Percentiles rank a stretch among this genome's conserved stretches.
These are phyloP conservation scores for Vulpes vulpes DNA, from an alignment of 2,113 vertebrate genomes.

Conservation along the genomic window DNA sequence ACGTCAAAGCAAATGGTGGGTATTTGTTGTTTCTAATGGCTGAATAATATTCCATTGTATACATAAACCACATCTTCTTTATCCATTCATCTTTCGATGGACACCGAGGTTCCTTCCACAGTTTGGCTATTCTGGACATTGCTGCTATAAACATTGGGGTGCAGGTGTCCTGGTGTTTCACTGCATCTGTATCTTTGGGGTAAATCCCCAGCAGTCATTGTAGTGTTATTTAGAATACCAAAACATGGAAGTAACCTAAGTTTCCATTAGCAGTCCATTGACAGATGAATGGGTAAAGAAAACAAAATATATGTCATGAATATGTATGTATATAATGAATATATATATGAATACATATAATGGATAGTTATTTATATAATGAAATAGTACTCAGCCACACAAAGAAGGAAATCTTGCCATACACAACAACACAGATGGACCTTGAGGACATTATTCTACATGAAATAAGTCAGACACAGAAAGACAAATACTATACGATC, in stretches of 20 bases:
- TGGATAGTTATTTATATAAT: background rate
- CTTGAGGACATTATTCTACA: background rate
- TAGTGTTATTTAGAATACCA: too few species aligned
- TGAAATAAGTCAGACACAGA: background rate
- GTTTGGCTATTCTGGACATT: too few species aligned
- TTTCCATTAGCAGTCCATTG: background rate
- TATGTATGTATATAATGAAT: background rate
- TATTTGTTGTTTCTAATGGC: too few species aligned
- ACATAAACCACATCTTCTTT: too few species aligned
- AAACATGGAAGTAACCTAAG: background rate
- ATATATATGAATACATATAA: background rate
- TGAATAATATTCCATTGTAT: too few species aligned
- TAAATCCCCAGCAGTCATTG: too few species aligned
- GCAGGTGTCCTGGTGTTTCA: too few species aligned
- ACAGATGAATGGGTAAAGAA: background rate
- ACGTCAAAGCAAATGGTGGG: too few species aligned
- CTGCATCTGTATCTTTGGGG: too few species aligned
- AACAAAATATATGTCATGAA: background rate
- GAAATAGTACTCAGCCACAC: background rate
- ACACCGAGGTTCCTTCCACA: too few species aligned
- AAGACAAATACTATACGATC: background rate
- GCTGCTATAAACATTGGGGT: too few species aligned
- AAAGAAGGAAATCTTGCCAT: background rate
- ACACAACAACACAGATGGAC: background rate
- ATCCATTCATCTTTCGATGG: too few species aligned